phyloP scores from a whole-genome alignment of 2,888 invertebrate genomes.

The Zele albiditarsus region DNA sequence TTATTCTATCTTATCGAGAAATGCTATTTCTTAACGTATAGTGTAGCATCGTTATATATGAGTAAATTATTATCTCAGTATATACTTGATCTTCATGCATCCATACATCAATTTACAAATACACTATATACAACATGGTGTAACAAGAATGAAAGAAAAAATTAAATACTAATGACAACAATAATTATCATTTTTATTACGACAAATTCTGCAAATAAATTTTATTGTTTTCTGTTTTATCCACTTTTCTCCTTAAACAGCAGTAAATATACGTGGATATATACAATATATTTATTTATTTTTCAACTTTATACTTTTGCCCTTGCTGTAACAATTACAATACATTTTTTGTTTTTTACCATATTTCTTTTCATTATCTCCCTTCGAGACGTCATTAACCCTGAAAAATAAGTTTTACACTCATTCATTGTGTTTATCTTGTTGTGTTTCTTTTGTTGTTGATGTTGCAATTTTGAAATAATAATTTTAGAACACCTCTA shows the following conservation, averaged over 20 bases:
- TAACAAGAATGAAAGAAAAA: background rate
- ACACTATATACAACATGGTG: too few species aligned
- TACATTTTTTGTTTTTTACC: too few species aligned
- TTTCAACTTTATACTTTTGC: background rate
- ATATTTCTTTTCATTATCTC: background rate
- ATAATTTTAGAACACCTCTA: background rate
- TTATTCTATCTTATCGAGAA: too few species aligned
- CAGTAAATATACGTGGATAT: too few species aligned
- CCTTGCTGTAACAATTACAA: background rate
- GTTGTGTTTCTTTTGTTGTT: background rate
- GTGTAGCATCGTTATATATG: too few species aligned
- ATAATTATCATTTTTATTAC: background rate
- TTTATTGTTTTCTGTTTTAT: background rate
- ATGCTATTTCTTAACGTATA: too few species aligned
- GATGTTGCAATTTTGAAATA: background rate
- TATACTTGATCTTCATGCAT: too few species aligned
- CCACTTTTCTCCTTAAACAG: too few species aligned
- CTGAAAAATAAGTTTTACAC: background rate
- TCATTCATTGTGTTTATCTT: too few species aligned
- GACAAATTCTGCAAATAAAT: background rate
- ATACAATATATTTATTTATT: background rate
- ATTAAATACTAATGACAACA: background rate
- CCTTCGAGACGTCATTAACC: background rate
- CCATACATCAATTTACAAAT: too few species aligned
- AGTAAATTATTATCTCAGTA: too few species aligned